A percentile compares a stretch with the other conserved stretches of the same genome.
These are phyloP conservation scores for Oenanthe melanoleuca DNA, from an alignment of 2,113 vertebrate species.

Conservation along the genomic window DNA sequence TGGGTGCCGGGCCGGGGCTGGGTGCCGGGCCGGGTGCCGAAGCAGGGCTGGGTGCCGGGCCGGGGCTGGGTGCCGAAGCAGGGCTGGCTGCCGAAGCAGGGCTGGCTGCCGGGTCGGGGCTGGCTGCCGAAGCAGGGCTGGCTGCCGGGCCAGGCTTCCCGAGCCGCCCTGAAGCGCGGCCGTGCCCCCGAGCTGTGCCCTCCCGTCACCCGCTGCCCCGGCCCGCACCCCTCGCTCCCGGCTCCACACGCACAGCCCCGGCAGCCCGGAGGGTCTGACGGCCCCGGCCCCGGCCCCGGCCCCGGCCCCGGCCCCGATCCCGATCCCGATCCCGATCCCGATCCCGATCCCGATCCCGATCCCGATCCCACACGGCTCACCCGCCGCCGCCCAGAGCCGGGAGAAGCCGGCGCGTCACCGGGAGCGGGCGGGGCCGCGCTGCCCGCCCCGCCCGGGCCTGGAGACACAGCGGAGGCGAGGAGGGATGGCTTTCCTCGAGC, in stretches of 20 bases:
- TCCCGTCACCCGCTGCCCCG: neutral
- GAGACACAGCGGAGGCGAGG: fast-evolving
- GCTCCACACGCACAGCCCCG: neutral
- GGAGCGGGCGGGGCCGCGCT: neutral
- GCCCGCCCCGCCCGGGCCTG: fast-evolving
- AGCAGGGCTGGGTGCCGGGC: fast-evolving
- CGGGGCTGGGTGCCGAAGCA: fast-evolving
- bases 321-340: too few species aligned
- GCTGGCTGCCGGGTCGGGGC: fast-evolving
- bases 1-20: fast-evolving
- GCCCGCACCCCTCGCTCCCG: neutral
- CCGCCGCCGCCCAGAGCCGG: neutral
- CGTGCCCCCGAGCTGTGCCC: neutral
- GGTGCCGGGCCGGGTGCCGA: too few species aligned
- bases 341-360: too few species aligned
- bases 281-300: too few species aligned
- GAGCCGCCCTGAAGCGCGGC: neutral
- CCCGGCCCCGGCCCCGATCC: neutral
- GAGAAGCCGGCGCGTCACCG: neutral
- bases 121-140: fast-evolving
- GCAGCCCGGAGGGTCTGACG: neutral
- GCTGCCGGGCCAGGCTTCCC: neutral
- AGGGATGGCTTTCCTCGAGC: fast-evolving
- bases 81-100: too few species aligned
- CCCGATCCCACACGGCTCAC: neutral